phyloP scores from a whole-genome alignment of 2,797 vertebrate genomes.

The Clarias fuscus region DNA sequence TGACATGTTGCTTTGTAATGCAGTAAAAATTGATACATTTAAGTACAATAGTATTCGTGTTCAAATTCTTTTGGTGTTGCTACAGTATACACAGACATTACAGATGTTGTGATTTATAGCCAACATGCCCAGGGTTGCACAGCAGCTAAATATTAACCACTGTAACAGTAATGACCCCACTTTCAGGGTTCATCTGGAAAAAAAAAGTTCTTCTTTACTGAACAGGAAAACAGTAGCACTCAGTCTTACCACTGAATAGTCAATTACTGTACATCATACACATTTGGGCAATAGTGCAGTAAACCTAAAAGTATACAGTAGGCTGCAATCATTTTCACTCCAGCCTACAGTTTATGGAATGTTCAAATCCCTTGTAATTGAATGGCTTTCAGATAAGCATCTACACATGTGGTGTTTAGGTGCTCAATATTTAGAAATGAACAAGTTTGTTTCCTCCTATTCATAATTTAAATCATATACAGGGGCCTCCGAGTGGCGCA shows the following conservation, averaged over 20 bases:
- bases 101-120: background rate
- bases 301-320: background rate
- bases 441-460: background rate
- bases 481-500: no score
- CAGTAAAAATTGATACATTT: background rate
- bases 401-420: background rate
- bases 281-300: background rate
- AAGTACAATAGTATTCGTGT: no score
- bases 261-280: background rate
- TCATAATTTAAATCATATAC: background rate
- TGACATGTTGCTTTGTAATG: background rate
- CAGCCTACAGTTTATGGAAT: background rate
- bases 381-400: background rate
- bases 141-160: background rate
- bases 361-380: background rate
- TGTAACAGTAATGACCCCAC: background rate
- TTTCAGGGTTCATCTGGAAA: background rate
- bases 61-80: no score
- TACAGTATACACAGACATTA: background rate
- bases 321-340: background rate
- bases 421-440: background rate
- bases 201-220: background rate
- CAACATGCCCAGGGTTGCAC: background rate
- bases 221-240: background rate
- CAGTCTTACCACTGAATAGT: background rate